phyloP scores from a whole-genome alignment of 2,797 vertebrate species.

The Bucorvus abyssinicus region DNA sequence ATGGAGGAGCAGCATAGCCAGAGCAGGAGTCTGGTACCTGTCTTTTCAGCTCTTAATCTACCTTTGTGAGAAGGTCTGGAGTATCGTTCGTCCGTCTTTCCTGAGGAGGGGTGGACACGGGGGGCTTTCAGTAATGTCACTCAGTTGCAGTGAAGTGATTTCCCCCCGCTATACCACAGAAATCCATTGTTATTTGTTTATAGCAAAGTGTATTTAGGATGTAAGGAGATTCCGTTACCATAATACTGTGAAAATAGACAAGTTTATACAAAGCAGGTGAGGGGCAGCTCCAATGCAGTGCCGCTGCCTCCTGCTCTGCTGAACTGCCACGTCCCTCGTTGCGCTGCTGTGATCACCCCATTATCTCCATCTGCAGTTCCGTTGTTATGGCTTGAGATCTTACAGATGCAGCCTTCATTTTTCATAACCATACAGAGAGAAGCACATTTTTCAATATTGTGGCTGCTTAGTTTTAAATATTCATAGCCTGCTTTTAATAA shows the following conservation, averaged over 20 bases:
- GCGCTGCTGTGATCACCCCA: neutral
- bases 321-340: neutral
- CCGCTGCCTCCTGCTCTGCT: neutral
- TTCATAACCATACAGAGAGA: neutral
- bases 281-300: neutral
- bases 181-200: neutral
- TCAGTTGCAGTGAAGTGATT: neutral
- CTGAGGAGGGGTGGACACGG: neutral
- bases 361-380: neutral
- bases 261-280: neutral
- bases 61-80: neutral
- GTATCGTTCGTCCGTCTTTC: neutral
- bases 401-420: neutral
- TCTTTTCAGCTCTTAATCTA: neutral
- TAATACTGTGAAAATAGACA: neutral
- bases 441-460: neutral
- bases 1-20: neutral
- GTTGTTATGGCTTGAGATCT: neutral
- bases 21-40: neutral
- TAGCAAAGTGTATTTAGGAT: neutral
- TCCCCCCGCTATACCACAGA: neutral
- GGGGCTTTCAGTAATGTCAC: neutral
- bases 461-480: slow-evolving; percentile 42
- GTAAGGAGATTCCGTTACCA: neutral
- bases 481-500: slow-evolving; percentile 53